Conservation (phyloP, 2,888 invertebrate species). For the Sarcophaga caerulescens region DNA sequence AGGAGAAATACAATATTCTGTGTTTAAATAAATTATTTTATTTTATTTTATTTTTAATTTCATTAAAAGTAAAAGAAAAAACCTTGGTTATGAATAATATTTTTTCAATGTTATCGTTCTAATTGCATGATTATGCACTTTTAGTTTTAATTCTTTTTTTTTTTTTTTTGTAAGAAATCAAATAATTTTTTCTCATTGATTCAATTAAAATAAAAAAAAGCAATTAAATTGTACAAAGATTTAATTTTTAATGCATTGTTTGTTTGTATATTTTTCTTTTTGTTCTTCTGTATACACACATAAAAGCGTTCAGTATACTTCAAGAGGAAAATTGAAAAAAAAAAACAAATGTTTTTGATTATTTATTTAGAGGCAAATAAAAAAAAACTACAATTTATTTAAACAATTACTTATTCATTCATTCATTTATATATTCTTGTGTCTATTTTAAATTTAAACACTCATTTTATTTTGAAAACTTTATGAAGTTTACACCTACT, state of each 20-base stretch:
- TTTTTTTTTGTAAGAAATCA: no score
- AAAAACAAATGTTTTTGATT: no score
- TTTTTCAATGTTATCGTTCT: slow-evolving; percentile 29
- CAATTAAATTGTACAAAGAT: no score
- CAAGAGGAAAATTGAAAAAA: neutral
- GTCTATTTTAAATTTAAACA: neutral
- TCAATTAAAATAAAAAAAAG: no score
- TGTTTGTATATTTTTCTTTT: no score
- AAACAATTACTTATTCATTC: slow-evolving; percentile 7
- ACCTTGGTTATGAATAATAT: slow-evolving; percentile 32
- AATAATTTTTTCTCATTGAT: no score
- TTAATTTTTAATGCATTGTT: no score
- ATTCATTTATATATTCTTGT: neutral
- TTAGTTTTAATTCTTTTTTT: no score
- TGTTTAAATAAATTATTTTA: neutral
- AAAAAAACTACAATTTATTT: neutral
- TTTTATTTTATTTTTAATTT: neutral
- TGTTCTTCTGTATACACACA: no score
- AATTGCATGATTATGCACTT: no score
- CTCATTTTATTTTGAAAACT: neutral
- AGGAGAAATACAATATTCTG: neutral
- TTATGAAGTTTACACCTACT: neutral
- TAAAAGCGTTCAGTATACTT: no score
- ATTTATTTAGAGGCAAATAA: neutral
- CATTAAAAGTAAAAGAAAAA: slow-evolving; percentile 27